Evolutionary conservation across 2,888 invertebrate species (phyloP), one percentile per base, ranked within the genome.

Genomic region (Drosophila leonis): DNA sequence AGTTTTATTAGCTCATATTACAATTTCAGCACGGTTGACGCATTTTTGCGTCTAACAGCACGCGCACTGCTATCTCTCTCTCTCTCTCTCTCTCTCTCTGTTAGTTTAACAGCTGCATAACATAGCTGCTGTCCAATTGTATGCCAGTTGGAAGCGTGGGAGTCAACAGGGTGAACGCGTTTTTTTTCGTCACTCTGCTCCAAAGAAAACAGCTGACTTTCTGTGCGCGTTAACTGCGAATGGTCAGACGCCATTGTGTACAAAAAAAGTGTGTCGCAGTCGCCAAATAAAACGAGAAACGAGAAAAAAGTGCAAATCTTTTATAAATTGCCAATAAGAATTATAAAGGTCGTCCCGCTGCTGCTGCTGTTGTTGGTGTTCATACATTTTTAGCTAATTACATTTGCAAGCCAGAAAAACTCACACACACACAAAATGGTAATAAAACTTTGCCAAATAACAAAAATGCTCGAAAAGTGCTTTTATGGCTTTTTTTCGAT

Each of bases 241-340:
- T 78, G 59, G 35, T 63, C 65, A 52, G 79, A 76, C 76, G 76
- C 76, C 76, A 76, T 76, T 76, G 79, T 76, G 79, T 78, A 76
- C 79, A 76, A 76, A 76, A 76, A 76, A 76, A 76, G 79, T 78
- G 76, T 76, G 76, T 77, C 70, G 65, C 70, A 69, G 75, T 70
- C 70, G 44, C 71, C 24, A 35, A 57, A 48, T 48, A 59, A 59
- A 39, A 39, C 37, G 48, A 61, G 48, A 59, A 39, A 39, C 37
- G 48, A 61, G 48, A 39, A 70, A 49, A 64, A 78, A 65, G 57
- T 64, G 42, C 24, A 72, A 66, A 37, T 60, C 54, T 75, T 59
- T 72, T 65, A 74, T 67, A 71, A 75, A 75, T 66, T 79, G 54
- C 61, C 64, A 35, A 75, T 60, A 63, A 74, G 68, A 69, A 65